Conservation (phyloP, 2,797 vertebrate genomes). For the Borostomias antarcticus region DNA sequence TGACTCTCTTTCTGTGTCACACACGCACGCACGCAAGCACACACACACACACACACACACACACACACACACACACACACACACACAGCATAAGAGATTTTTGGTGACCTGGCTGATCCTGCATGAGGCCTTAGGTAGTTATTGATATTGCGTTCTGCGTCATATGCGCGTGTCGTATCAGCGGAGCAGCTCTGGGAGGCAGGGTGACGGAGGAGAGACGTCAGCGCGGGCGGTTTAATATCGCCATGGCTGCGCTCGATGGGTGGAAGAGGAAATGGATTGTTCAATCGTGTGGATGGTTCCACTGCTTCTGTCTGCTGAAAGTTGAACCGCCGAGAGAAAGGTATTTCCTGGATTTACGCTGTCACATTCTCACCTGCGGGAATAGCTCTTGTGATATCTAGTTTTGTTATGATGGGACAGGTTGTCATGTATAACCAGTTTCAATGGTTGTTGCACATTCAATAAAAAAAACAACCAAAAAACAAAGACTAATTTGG, state of each 20-base stretch:
- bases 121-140: constrained; percentile 17
- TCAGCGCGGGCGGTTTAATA: constrained; percentile 37
- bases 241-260: constrained; percentile 25
- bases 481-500: too few relatives aligned
- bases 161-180: constrained; percentile 19
- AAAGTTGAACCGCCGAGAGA: constrained; percentile 18
- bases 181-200: constrained; percentile 7
- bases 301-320: background rate
- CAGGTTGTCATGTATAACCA: background rate
- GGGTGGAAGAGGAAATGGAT: constrained; percentile 52
- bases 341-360: constrained; percentile 38
- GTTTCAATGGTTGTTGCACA: background rate
- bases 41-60: constrained; percentile 5
- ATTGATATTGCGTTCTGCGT: constrained; percentile 33
- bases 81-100: too few relatives aligned
- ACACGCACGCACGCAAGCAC: constrained; percentile 3
- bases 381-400: background rate
- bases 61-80: too few relatives aligned
- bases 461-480: too few relatives aligned
- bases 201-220: constrained; percentile 25
- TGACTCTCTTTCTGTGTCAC: background rate
- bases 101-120: constrained; percentile 4
- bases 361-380: background rate
- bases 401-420: background rate
- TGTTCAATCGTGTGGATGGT: constrained; percentile 38